Evolutionary conservation across 2,113 vertebrate species (phyloP).

Genomic region (Zapornia atra): DNA sequence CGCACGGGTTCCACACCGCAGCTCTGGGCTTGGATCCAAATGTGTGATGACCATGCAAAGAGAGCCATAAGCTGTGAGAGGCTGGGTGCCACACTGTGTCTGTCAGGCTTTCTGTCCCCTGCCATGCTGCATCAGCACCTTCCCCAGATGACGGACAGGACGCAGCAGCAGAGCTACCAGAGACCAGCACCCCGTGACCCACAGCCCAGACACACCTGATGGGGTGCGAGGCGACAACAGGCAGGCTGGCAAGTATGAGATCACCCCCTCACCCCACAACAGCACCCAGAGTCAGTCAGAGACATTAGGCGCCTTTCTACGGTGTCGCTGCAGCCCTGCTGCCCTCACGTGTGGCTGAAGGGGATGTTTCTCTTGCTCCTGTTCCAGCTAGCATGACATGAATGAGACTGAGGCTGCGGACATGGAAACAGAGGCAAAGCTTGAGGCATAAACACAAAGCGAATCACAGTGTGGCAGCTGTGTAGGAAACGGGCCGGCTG

Average conservation of each 20-base stretch:
- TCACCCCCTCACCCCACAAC: neutral
- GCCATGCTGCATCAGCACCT: neutral
- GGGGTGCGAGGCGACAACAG: neutral
- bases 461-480: conserved; percentile 35
- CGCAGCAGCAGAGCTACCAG: neutral
- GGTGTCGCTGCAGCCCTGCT: neutral
- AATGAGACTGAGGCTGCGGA: neutral
- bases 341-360: neutral
- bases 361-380: neutral
- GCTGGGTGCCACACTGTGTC: neutral
- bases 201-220: neutral
- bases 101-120: neutral
- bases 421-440: conserved; percentile 7
- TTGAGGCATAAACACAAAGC: conserved; percentile 53
- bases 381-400: neutral
- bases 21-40: neutral
- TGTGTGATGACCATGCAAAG: neutral
- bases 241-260: accelerated
- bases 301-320: neutral
- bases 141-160: neutral
- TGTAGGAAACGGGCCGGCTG: conserved; percentile 16
- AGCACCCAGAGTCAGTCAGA: neutral
- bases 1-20: neutral
- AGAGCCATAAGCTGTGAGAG: neutral
- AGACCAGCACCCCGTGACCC: neutral